These are phyloP conservation scores for Drosophila demipolita DNA, from an alignment of 2,888 invertebrate species.

Conservation along the genomic window DNA sequence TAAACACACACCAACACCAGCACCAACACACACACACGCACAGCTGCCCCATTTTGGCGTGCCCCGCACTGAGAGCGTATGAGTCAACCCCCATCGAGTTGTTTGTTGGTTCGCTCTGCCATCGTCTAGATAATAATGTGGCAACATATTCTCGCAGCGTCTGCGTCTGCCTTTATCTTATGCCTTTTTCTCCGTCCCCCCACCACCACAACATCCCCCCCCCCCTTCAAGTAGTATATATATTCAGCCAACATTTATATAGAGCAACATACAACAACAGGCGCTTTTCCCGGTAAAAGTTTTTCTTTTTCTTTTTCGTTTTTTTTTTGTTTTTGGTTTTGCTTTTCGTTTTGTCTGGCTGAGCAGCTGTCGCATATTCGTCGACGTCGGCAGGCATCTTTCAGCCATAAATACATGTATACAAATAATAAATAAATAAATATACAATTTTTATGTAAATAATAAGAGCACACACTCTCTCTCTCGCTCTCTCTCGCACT, in stretches of 20 bases:
- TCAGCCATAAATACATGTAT: conserved; percentile 60
- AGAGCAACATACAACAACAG: conserved; percentile 36
- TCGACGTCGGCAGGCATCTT: conserved; percentile 53
- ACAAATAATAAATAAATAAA: conserved; percentile 74
- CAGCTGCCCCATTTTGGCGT: conserved; percentile 59
- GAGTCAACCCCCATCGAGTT: conserved; percentile 27
- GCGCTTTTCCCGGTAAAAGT: conserved; percentile 57
- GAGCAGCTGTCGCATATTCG: conserved; percentile 70
- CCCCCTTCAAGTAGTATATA: conserved; percentile 20
- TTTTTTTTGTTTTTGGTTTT: conserved; percentile 10
- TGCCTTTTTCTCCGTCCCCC: not conserved
- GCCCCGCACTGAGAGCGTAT: conserved; percentile 10
- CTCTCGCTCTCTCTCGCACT: not conserved
- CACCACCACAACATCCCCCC: not conserved
- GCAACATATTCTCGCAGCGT: conserved; percentile 79
- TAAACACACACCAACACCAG: conserved; percentile 53
- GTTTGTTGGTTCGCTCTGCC: conserved; percentile 48
- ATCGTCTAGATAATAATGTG: conserved; percentile 76
- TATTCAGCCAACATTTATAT: conserved; percentile 41
- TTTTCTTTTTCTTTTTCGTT: conserved; percentile 32
- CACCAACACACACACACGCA: conserved; percentile 14
- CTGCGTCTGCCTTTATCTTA: conserved; percentile 72
- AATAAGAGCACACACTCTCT: conserved; percentile 24
- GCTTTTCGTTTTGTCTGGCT: conserved; percentile 59
- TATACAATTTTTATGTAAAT: conserved; percentile 69